A percentile compares a stretch with the other conserved stretches of the same genome.
Conservation (phyloP, 2,797 vertebrate genomes). For the Neomorphus geoffroyi region DNA sequence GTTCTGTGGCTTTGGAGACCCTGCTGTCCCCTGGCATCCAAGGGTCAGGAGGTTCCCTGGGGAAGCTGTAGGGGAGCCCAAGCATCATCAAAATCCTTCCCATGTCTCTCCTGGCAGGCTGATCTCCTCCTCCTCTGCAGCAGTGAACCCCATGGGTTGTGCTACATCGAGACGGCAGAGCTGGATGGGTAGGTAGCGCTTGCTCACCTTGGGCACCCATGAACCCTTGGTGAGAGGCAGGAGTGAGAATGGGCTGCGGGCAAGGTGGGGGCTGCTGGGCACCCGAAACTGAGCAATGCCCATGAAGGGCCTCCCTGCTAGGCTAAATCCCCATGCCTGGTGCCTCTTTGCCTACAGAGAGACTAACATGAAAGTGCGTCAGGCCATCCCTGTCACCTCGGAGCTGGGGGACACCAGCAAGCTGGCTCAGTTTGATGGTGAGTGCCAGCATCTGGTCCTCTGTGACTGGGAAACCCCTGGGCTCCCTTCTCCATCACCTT, state of each 20-base stretch:
- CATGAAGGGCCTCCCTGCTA: rapidly evolving
- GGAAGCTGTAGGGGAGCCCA: neutral
- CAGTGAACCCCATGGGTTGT: constrained; percentile 94
- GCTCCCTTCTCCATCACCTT: rapidly evolving
- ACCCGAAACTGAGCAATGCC: neutral
- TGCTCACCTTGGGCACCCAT: rapidly evolving
- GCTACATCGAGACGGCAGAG: constrained; percentile 96
- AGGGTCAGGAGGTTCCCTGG: neutral
- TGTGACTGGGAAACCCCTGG: rapidly evolving
- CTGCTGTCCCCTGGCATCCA: rapidly evolving
- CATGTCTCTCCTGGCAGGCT: constrained; percentile 79
- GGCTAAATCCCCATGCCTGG: rapidly evolving
- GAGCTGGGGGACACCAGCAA: constrained; percentile 85
- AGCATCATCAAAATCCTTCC: neutral
- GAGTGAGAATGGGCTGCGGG: neutral
- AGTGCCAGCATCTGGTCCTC: neutral
- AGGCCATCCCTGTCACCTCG: constrained; percentile 88
- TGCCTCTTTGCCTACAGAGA: constrained; percentile 77
- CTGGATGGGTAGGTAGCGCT: constrained; percentile 86
- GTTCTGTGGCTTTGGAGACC: rapidly evolving
- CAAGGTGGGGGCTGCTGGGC: neutral
- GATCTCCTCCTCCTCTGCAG: constrained; percentile 94
- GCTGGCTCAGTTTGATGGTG: constrained; percentile 89
- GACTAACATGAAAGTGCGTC: constrained; percentile 95
- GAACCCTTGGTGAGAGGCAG: neutral